Percentiles rank a stretch among this genome's conserved stretches.
phyloP scores from a whole-genome alignment of 2,797 vertebrate genomes.

The Intellagama lesueurii region DNA sequence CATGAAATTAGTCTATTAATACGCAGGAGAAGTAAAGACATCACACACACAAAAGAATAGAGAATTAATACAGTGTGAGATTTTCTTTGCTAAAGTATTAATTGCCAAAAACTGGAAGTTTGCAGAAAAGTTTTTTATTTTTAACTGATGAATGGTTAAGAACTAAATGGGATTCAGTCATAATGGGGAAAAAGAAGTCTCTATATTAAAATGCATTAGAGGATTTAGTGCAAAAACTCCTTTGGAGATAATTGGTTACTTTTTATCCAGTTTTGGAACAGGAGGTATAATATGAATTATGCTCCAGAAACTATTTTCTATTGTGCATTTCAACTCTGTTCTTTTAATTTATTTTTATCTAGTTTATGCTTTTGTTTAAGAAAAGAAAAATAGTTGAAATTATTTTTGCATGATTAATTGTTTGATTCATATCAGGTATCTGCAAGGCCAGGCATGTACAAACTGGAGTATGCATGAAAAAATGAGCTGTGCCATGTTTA shows the following conservation, averaged over 20 bases:
- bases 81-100: conserved; percentile 30
- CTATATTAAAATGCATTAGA: conserved; percentile 21
- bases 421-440: too few species aligned
- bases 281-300: conserved; percentile 3
- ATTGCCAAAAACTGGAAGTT: conserved; percentile 11
- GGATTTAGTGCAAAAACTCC: conserved; percentile 19
- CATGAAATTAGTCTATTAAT: conserved; percentile 43
- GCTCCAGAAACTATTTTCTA: background rate
- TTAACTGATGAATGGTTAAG: conserved; percentile 25
- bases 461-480: too few species aligned
- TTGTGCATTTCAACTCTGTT: background rate
- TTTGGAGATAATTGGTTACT: conserved; percentile 29
- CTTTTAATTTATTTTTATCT: background rate
- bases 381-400: background rate
- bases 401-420: too few species aligned
- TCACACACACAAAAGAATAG: background rate
- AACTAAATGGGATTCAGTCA: conserved; percentile 23
- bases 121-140: conserved; percentile 22
- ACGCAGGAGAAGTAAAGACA: conserved; percentile 17
- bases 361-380: background rate
- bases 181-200: conserved; percentile 13
- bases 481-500: too few species aligned
- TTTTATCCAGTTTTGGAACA: conserved; percentile 27
- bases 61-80: conserved; percentile 3
- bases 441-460: too few species aligned